A percentile compares a stretch with the other conserved stretches of the same genome.
Conservation (phyloP, 2,797 vertebrate genomes). For the Chelon labrosus region DNA sequence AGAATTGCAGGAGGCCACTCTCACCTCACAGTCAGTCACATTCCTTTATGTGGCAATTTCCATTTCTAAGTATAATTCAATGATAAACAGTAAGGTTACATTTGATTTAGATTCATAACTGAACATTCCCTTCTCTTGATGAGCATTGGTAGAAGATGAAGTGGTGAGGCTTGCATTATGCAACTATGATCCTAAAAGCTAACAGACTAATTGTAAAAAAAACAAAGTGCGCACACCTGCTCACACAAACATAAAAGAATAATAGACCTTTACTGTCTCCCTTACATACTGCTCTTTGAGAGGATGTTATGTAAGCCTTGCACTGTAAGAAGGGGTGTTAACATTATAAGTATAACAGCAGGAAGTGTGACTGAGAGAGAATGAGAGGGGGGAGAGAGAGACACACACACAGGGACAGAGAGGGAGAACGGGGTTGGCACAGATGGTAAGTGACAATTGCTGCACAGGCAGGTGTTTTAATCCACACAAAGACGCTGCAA, state of each 20-base stretch:
- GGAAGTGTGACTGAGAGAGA: constrained; percentile 59
- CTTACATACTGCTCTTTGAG: constrained; percentile 43
- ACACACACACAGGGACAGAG: neutral
- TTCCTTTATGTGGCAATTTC: constrained; percentile 31
- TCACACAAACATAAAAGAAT: constrained; percentile 3
- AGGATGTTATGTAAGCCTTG: constrained; percentile 71
- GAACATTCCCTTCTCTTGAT: neutral
- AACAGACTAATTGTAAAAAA: constrained; percentile 23
- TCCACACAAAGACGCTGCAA: constrained; percentile 16
- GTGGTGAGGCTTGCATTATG: constrained; percentile 4
- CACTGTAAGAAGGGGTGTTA: constrained; percentile 47
- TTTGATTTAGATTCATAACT: neutral
- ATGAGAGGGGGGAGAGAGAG: neutral
- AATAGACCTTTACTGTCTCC: constrained; percentile 16
- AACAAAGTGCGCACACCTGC: constrained; percentile 1
- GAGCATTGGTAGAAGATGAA: neutral
- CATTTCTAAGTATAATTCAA: constrained; percentile 20
- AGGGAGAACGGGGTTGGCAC: constrained; percentile 9
- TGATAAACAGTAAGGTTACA: neutral
- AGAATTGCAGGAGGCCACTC: constrained; percentile 57
- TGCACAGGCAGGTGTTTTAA: constrained; percentile 14
- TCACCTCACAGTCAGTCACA: constrained; percentile 43
- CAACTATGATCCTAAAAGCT: constrained; percentile 9
- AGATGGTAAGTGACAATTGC: neutral
- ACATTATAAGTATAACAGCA: constrained; percentile 62